A percentile compares a stretch with the other conserved stretches of the same genome.
These are phyloP conservation scores for Chionoecetes opilio DNA, from an alignment of 1,140 invertebrate genomes.

Conservation along the genomic window DNA sequence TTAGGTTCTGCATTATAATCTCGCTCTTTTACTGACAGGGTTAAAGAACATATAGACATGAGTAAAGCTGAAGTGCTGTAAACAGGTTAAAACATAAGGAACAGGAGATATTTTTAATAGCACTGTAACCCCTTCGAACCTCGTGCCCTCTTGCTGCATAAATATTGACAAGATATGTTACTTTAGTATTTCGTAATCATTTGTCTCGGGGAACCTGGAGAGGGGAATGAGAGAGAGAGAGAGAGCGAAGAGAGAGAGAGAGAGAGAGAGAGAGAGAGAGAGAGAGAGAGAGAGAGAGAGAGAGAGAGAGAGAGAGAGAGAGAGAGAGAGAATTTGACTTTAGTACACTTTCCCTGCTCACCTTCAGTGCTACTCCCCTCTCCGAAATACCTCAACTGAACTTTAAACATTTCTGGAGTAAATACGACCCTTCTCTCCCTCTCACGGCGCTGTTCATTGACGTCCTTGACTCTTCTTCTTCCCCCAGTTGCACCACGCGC, in stretches of 20 bases:
- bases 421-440: slow-evolving; percentile 67
- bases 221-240: too few relatives aligned
- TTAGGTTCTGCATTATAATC: too few relatives aligned
- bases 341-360: slow-evolving; percentile 48
- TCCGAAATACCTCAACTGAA: slow-evolving; percentile 52
- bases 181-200: slow-evolving; percentile 13
- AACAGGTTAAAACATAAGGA: background rate
- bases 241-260: too few relatives aligned
- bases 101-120: background rate
- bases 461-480: slow-evolving; percentile 63
- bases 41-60: background rate
- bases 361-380: slow-evolving; percentile 48
- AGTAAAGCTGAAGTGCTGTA: background rate
- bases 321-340: slow-evolving; percentile 35
- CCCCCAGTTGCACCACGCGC: background rate
- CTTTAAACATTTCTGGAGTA: slow-evolving; percentile 69
- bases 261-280: slow-evolving; percentile 48
- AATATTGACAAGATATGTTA: slow-evolving; percentile 8
- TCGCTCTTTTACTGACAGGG: too few relatives aligned
- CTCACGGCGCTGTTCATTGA: slow-evolving; percentile 68
- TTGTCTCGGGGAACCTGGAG: background rate
- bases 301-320: background rate
- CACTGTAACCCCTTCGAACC: background rate
- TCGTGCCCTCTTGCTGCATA: background rate
- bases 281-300: slow-evolving; percentile 27